phyloP scores from a whole-genome alignment of 2,113 vertebrate genomes.

The Hippocampus guttulatus region DNA sequence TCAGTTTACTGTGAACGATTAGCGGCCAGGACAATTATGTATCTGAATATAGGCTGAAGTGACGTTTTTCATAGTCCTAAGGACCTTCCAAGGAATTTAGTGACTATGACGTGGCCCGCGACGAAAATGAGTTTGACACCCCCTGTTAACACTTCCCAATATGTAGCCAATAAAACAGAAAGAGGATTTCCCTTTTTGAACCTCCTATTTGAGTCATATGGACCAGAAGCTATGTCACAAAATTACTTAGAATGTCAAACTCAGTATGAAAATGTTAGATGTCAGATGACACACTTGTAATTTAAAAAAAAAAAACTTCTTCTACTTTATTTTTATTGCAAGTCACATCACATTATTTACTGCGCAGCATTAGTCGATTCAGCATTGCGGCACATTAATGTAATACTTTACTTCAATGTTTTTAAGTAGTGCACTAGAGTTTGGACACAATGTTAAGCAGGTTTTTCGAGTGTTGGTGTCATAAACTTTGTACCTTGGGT shows the following conservation, averaged over 20 bases:
- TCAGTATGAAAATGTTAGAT: background rate
- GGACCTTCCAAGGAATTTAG: too few species aligned
- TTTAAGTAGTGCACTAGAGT: background rate
- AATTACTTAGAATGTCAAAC: background rate
- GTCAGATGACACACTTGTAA: background rate
- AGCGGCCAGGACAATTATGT: too few species aligned
- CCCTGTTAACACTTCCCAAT: background rate
- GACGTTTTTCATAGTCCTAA: too few species aligned
- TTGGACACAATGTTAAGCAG: background rate
- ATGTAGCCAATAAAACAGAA: background rate
- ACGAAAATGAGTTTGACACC: too few species aligned
- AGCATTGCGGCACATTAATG: too few species aligned
- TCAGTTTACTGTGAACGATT: too few species aligned
- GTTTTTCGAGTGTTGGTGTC: slow-evolving; percentile 1
- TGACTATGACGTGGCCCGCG: too few species aligned
- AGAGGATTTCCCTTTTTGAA: background rate
- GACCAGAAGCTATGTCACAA: background rate
- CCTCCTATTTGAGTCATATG: background rate
- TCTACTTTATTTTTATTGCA: too few species aligned
- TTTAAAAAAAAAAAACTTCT: too few species aligned
- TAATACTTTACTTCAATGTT: background rate
- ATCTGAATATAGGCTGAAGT: too few species aligned
- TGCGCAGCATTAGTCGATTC: too few species aligned
- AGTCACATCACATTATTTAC: too few species aligned
- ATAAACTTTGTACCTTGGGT: slow-evolving; percentile 3